A percentile compares a stretch with the other conserved stretches of the same genome.
Evolutionary conservation across 35 echinoderm and acorn worm genomes (phyloP).

Genomic region (Nesometra sesokonis): DNA sequence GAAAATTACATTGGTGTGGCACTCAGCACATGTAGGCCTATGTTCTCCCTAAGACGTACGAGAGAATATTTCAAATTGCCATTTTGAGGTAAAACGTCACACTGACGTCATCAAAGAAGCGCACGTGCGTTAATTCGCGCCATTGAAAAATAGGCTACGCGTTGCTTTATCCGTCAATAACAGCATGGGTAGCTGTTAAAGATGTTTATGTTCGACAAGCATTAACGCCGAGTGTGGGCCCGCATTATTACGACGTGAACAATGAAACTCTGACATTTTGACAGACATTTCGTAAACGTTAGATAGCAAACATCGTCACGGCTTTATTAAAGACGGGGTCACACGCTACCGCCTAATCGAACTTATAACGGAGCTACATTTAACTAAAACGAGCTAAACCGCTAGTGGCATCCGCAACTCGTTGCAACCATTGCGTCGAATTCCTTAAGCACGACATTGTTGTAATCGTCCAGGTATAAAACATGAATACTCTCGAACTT

Average conservation of each 20-base stretch:
- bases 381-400: too few relatives aligned
- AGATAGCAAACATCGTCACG: too few relatives aligned
- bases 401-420: conserved; percentile 80
- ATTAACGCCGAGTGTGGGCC: too few relatives aligned
- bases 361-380: too few relatives aligned
- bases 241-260: too few relatives aligned
- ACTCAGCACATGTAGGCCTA: too few relatives aligned
- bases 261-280: not conserved
- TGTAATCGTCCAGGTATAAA: conserved; percentile 60
- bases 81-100: too few relatives aligned
- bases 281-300: not conserved
- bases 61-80: too few relatives aligned
- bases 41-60: too few relatives aligned
- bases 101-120: not conserved
- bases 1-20: too few relatives aligned
- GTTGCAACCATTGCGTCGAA: conserved; percentile 91
- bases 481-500: conserved; percentile 63
- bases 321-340: not conserved
- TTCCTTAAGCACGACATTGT: conserved; percentile 88
- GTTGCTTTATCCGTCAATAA: not conserved
- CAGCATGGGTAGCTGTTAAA: not conserved
- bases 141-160: not conserved
- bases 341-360: not conserved
- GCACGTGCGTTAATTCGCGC: not conserved
- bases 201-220: too few relatives aligned